Conservation (phyloP, 2,797 vertebrate genomes). For the Scarus forsteni region DNA sequence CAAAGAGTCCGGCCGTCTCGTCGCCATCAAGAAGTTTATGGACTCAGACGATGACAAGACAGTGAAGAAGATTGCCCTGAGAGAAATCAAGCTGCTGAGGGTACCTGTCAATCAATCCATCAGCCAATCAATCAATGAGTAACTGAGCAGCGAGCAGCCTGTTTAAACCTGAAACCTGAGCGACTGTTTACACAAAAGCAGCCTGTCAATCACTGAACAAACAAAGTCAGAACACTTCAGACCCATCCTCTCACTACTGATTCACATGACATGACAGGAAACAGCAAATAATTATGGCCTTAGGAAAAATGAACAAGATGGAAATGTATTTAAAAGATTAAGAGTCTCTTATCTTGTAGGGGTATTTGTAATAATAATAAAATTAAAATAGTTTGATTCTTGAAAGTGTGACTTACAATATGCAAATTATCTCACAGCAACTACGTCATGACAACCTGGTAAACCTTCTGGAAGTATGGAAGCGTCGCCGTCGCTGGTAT, state of each 20-base stretch:
- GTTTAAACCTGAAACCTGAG: conserved; percentile 36
- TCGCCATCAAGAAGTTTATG: conserved; percentile 92
- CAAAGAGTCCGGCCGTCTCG: conserved; percentile 85
- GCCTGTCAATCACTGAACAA: conserved; percentile 27
- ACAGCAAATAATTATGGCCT: not conserved
- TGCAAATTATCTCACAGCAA: conserved; percentile 80
- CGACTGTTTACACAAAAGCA: conserved; percentile 8
- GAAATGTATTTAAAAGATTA: too few species aligned
- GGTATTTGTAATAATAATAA: too few species aligned
- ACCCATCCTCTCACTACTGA: conserved; percentile 6
- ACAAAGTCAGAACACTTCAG: conserved; percentile 1
- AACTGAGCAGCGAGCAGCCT: not conserved
- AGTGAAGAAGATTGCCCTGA: conserved; percentile 89
- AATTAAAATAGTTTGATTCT: not conserved
- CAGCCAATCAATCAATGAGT: not conserved
- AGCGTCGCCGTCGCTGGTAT: conserved; percentile 90
- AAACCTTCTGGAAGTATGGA: conserved; percentile 91
- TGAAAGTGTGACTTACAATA: not conserved
- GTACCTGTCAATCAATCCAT: conserved; percentile 69
- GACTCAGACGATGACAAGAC: conserved; percentile 88
- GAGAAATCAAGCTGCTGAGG: conserved; percentile 91
- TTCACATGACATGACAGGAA: not conserved
- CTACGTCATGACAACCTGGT: conserved; percentile 93
- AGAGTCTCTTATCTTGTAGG: too few species aligned
- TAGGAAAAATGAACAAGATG: not conserved